A percentile compares a stretch with the other conserved stretches of the same genome.
Conservation (phyloP, 1,140 invertebrate genomes). For the Zaprionus capensis region DNA sequence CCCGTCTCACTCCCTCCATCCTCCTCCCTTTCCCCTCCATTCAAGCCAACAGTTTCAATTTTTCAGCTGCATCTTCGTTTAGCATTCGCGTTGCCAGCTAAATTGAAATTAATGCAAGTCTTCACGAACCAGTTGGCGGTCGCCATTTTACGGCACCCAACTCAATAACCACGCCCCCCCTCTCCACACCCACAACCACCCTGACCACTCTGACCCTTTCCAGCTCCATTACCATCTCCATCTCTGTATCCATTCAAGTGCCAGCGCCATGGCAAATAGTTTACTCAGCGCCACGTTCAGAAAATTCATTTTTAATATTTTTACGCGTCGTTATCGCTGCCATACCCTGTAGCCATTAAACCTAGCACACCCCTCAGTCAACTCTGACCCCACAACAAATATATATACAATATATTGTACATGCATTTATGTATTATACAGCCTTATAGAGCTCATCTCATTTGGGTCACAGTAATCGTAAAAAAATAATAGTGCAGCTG, state of each 20-base stretch:
- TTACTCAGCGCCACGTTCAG: constrained; percentile 1
- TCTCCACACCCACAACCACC: not conserved
- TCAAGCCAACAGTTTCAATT: constrained; percentile 24
- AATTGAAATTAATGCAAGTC: constrained; percentile 49
- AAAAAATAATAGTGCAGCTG: constrained; percentile 4
- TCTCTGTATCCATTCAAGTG: not conserved
- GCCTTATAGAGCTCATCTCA: not conserved
- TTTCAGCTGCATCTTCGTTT: constrained; percentile 14
- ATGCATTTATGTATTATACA: not conserved
- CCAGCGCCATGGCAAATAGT: not conserved
- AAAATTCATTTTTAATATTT: constrained; percentile 38
- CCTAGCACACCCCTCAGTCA: not conserved
- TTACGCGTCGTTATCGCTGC: constrained; percentile 3
- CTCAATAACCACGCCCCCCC: not conserved
- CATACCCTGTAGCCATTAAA: constrained; percentile 5
- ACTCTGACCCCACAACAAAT: not conserved
- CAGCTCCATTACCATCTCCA: not conserved
- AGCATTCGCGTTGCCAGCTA: constrained; percentile 11
- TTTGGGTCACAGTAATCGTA: constrained; percentile 2
- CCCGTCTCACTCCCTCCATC: not conserved
- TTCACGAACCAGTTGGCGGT: constrained; percentile 7
- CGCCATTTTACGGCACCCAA: constrained; percentile 25
- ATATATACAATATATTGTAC: not conserved
- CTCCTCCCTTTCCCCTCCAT: not conserved
- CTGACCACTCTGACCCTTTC: not conserved